Conservation (phyloP, 1,140 invertebrate genomes). For the honey bee (Apis mellifera) region Amel_HAv3.1 CM009933.2:6208501-6209000, state of each 20-base stretch:
- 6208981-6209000: conserved; percentile 86
- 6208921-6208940: conserved; percentile 87
- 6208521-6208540: conserved; percentile 83
- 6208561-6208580: conserved; percentile 81
- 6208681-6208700: no score
- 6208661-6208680: not conserved
- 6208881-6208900: conserved; percentile 86
- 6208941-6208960: conserved; percentile 86
- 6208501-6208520: conserved; percentile 82
- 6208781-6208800: conserved; percentile 82
- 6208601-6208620: conserved; percentile 75
- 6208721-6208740: conserved; percentile 5
- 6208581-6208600: conserved; percentile 82
- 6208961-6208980: conserved; percentile 88
- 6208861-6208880: conserved; percentile 86
- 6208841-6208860: conserved; percentile 87
- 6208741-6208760: conserved; percentile 81
- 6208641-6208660: not conserved
- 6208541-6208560: conserved; percentile 83
- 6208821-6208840: conserved; percentile 84
- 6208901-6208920: conserved; percentile 90
- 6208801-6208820: conserved; percentile 85
- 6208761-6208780: conserved; percentile 86
- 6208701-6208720: not conserved
- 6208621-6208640: conserved; percentile 77